Evolutionary conservation across 2,113 vertebrate species (phyloP).

Genomic region (Etia nguti): DNA sequence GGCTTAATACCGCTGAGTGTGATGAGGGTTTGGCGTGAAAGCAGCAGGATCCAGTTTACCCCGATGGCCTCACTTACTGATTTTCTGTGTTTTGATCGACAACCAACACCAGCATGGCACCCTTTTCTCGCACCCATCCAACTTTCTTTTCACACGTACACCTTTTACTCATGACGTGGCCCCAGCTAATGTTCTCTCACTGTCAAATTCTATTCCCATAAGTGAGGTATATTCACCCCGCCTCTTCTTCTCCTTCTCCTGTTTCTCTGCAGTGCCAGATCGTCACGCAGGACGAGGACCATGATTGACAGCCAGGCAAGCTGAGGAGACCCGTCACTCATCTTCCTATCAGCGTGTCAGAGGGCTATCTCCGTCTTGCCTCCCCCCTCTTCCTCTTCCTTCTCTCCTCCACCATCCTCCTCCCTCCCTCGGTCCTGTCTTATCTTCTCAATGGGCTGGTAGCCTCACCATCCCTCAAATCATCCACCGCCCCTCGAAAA

Average conservation of each 20-base stretch:
- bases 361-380: constrained; percentile 57
- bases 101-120: constrained; percentile 48
- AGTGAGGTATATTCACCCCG: constrained; percentile 67
- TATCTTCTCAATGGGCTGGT: constrained; percentile 51
- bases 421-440: constrained; percentile 29
- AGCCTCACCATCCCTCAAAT: background rate
- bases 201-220: constrained; percentile 69
- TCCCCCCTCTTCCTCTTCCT: constrained; percentile 4
- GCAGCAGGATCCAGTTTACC: constrained; percentile 45
- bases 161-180: background rate
- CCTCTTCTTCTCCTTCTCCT: constrained; percentile 60
- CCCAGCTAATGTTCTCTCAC: constrained; percentile 62
- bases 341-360: constrained; percentile 68
- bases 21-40: constrained; percentile 28
- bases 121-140: background rate
- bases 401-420: constrained; percentile 18
- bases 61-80: constrained; percentile 48
- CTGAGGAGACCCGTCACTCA: constrained; percentile 70
- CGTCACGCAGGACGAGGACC: constrained; percentile 69
- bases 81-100: constrained; percentile 51
- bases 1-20: background rate
- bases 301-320: constrained; percentile 82
- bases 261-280: constrained; percentile 77
- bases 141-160: constrained; percentile 14
- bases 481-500: constrained; percentile 2